Evolutionary conservation across 1,140 invertebrate genomes (phyloP).

Genomic region (Paracyclopina nana): DNA sequence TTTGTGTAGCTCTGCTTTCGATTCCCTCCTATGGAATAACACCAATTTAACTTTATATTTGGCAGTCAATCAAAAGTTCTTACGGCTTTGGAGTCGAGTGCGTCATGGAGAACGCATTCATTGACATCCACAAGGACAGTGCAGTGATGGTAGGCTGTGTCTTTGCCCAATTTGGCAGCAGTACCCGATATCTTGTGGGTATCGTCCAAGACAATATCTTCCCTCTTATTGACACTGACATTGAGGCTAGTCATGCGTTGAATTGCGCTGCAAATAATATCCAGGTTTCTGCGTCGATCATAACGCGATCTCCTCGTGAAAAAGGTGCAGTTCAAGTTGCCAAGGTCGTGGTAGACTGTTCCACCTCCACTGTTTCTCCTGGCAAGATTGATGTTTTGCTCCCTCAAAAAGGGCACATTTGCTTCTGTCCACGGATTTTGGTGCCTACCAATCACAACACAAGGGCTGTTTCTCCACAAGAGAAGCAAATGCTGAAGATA

Average conservation of each 20-base stretch:
- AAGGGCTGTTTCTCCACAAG: constrained; percentile 74
- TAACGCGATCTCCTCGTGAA: constrained; percentile 55
- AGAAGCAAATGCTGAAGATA: constrained; percentile 47
- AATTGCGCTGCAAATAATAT: constrained; percentile 55
- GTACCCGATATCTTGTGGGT: constrained; percentile 73
- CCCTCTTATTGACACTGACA: constrained; percentile 45
- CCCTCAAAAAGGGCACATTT: constrained; percentile 40
- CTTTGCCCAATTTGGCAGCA: constrained; percentile 61
- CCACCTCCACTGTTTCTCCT: constrained; percentile 87
- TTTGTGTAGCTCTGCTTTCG: constrained; percentile 56
- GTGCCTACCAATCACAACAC: constrained; percentile 83
- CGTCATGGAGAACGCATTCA: constrained; percentile 37
- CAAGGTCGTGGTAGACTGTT: constrained; percentile 82
- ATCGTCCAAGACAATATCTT: constrained; percentile 58
- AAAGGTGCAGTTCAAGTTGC: constrained; percentile 81
- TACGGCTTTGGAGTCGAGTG: constrained; percentile 25
- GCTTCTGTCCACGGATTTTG: constrained; percentile 92
- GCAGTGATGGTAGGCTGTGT: constrained; percentile 81
- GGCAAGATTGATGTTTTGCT: constrained; percentile 46
- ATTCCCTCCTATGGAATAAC: neutral
- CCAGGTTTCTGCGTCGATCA: constrained; percentile 59
- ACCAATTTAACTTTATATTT: neutral
- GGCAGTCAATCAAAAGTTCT: constrained; percentile 7
- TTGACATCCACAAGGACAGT: constrained; percentile 69
- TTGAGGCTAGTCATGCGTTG: constrained; percentile 29